phyloP scores from a whole-genome alignment of 2,113 vertebrate genomes.

The Pomatostomus ruficeps region DNA sequence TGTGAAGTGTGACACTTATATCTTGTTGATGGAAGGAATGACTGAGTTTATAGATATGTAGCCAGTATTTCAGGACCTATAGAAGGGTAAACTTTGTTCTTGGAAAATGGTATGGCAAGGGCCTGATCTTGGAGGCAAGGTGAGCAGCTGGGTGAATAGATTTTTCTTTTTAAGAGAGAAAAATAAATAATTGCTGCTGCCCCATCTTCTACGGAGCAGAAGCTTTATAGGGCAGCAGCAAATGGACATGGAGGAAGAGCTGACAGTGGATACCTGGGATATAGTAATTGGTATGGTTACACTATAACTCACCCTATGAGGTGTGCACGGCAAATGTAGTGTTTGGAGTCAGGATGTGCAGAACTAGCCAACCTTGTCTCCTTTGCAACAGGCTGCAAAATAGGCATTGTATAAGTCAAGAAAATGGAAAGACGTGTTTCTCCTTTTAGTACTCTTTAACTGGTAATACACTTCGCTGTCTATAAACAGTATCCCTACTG shows the following conservation, averaged over 20 bases:
- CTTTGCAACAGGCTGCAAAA: background rate
- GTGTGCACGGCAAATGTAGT: background rate
- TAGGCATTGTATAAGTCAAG: background rate
- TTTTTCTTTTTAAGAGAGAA: background rate
- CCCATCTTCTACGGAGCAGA: background rate
- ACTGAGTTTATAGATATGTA: background rate
- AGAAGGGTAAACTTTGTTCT: background rate
- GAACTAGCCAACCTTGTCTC: background rate
- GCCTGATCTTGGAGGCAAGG: background rate
- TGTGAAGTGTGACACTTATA: background rate
- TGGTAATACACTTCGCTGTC: background rate
- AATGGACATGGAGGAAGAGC: background rate
- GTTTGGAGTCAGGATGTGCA: background rate
- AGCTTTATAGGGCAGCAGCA: background rate
- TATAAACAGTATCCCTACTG: background rate
- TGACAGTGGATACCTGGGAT: background rate
- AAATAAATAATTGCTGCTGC: background rate
- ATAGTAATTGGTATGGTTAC: background rate
- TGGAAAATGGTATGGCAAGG: background rate
- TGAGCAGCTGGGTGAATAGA: background rate
- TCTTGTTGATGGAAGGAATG: background rate
- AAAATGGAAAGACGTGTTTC: background rate
- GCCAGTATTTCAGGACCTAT: background rate
- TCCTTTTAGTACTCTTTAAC: background rate
- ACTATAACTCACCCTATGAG: background rate